A percentile compares a stretch with the other conserved stretches of the same genome.
phyloP scores from a whole-genome alignment of 2,888 invertebrate genomes.

The Clitarchus hookeri region DNA sequence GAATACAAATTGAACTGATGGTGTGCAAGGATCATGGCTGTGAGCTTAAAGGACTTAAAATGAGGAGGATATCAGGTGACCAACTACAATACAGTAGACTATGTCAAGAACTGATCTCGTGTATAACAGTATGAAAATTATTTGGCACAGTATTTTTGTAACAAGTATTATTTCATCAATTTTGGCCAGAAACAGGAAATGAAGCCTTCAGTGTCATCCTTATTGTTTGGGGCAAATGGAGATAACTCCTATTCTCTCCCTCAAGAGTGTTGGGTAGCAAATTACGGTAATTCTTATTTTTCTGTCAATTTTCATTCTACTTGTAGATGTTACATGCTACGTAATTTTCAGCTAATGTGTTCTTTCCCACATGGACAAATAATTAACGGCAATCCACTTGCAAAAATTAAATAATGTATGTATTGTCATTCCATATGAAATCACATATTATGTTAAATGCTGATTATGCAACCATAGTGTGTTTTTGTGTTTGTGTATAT shows the following conservation, averaged over 20 bases:
- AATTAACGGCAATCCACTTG: no score
- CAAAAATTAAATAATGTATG: no score
- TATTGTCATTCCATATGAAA: no score
- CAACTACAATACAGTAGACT: conserved; percentile 85
- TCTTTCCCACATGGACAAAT: no score
- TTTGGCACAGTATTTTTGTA: conserved; percentile 8
- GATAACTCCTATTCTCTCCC: neutral
- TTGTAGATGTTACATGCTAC: neutral
- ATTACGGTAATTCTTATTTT: neutral
- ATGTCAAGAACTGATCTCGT: conserved; percentile 85
- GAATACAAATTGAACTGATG: conserved; percentile 83
- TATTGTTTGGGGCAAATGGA: neutral
- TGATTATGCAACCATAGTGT: no score
- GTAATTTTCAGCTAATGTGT: no score
- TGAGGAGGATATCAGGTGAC: conserved; percentile 86
- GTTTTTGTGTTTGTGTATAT: no score
- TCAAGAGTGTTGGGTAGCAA: neutral
- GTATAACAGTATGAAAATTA: conserved; percentile 70
- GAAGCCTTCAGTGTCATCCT: neutral
- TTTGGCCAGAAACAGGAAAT: neutral
- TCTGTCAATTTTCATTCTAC: neutral
- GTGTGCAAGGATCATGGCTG: conserved; percentile 67
- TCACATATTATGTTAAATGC: no score
- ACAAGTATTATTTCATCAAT: neutral
- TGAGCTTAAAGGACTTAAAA: conserved; percentile 79